These are phyloP conservation scores for Athetis lepigone DNA, from an alignment of 2,888 invertebrate species.

Conservation along the genomic window DNA sequence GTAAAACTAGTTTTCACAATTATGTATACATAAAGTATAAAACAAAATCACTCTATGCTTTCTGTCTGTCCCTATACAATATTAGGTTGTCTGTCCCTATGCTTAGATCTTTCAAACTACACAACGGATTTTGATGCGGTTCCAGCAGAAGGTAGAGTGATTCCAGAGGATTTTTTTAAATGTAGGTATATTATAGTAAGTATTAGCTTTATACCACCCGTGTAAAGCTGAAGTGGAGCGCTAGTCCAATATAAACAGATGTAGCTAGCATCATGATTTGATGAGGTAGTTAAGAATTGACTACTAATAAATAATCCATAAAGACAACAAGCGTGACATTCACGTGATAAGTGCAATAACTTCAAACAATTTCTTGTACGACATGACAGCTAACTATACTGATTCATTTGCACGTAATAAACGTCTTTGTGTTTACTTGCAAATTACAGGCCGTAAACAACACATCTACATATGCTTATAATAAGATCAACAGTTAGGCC, in stretches of 20 bases:
- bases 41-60: too few species aligned
- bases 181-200: too few species aligned
- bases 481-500: not conserved
- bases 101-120: too few species aligned
- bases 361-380: not conserved
- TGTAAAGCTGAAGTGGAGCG: too few species aligned
- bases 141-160: too few species aligned
- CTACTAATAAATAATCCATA: not conserved
- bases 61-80: too few species aligned
- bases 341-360: slow-evolving; percentile 9
- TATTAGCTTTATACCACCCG: too few species aligned
- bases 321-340: not conserved
- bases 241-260: not conserved
- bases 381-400: not conserved
- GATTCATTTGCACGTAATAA: slow-evolving; percentile 9
- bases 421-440: not conserved
- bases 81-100: too few species aligned
- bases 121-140: too few species aligned
- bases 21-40: too few species aligned
- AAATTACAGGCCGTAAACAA: slow-evolving; percentile 5
- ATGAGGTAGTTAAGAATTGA: not conserved
- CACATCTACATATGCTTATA: not conserved
- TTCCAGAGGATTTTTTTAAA: too few species aligned
- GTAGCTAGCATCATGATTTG: not conserved
- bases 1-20: too few species aligned